These are phyloP conservation scores for Drosophila orosa DNA, from an alignment of 1,140 invertebrate genomes.

Conservation along the genomic window DNA sequence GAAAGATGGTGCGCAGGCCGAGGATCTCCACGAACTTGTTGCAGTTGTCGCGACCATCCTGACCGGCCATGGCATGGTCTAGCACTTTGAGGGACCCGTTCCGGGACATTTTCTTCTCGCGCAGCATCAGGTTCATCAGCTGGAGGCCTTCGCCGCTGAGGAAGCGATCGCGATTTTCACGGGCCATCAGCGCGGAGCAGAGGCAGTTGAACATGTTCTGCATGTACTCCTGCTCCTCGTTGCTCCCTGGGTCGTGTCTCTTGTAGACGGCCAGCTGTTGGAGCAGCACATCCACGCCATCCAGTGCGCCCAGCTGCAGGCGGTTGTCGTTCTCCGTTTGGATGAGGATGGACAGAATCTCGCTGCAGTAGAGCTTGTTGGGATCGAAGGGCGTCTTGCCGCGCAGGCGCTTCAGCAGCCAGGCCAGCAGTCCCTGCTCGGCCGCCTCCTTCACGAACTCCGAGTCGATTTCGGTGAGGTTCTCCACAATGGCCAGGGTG, in stretches of 20 bases:
- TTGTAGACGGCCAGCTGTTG: constrained; percentile 99
- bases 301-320: constrained; percentile 93
- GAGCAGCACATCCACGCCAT: constrained; percentile 98
- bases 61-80: constrained; percentile 97
- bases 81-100: constrained; percentile 98
- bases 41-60: constrained; percentile 97
- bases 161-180: constrained; percentile 95
- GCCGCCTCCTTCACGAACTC: constrained; percentile 93
- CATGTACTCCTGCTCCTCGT: constrained; percentile 99
- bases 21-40: constrained; percentile 99
- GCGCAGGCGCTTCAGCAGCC: constrained; percentile 96
- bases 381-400: constrained; percentile 94
- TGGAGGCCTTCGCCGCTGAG: constrained; percentile 97
- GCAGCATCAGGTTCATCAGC: constrained; percentile 97
- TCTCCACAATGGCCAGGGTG: constrained; percentile 95
- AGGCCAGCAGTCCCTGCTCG: constrained; percentile 95
- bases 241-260: constrained; percentile 94
- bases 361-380: constrained; percentile 98
- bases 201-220: constrained; percentile 98
- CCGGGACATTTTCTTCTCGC: constrained; percentile 98
- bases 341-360: constrained; percentile 97
- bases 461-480: constrained; percentile 95
- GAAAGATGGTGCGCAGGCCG: constrained; percentile 97
- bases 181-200: constrained; percentile 95
- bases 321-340: constrained; percentile 95